Evolutionary conservation across 2,797 vertebrate genomes (phyloP).

Genomic region (Spheniscus humboldti): DNA sequence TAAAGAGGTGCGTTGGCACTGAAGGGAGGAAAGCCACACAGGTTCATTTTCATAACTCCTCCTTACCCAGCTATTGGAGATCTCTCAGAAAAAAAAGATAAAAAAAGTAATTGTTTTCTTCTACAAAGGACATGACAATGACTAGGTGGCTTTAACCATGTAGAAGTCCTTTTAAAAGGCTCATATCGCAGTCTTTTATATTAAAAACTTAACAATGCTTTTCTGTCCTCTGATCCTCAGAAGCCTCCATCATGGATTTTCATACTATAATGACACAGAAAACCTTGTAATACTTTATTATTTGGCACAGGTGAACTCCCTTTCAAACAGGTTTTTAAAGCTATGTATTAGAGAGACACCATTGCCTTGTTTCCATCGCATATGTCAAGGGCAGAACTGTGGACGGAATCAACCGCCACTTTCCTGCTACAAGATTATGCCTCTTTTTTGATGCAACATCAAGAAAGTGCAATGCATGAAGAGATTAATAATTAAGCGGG

Average conservation of each 20-base stretch:
- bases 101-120: not conserved
- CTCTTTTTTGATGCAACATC: not conserved
- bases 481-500: conserved; percentile 13
- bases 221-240: not conserved
- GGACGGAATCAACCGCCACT: not conserved
- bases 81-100: not conserved
- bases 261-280: not conserved
- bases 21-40: not conserved
- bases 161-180: not conserved
- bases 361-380: not conserved
- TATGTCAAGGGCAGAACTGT: not conserved
- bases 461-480: not conserved
- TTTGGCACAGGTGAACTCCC: not conserved
- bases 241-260: not conserved
- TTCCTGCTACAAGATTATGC: not conserved
- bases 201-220: not conserved
- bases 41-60: not conserved
- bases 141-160: not conserved
- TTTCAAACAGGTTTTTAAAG: not conserved
- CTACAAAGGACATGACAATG: not conserved
- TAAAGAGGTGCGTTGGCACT: not conserved
- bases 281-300: not conserved
- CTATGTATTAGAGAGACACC: not conserved
- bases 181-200: not conserved
- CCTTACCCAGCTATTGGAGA: not conserved